Evolutionary conservation across 2,113 vertebrate species (phyloP).

Genomic region (Peromyscus leucopus): DNA sequence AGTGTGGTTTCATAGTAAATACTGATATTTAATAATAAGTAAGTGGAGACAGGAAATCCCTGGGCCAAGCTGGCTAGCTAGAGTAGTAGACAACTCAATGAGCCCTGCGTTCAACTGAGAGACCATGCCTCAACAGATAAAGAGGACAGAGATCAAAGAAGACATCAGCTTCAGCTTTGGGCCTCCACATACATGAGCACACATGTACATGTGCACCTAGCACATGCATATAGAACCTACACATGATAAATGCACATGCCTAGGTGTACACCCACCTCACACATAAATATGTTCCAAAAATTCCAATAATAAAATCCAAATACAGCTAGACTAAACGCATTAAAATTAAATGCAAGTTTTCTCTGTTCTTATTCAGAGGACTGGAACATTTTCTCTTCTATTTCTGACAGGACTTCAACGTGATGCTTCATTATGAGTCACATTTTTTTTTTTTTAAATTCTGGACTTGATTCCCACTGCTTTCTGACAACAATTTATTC

Average conservation of each 20-base stretch:
- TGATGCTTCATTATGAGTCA: constrained; percentile 42
- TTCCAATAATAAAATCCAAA: background rate
- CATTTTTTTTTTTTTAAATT: constrained; percentile 1
- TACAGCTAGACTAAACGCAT: background rate
- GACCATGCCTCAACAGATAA: background rate
- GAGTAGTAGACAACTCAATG: background rate
- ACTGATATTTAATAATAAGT: background rate
- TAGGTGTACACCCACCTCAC: background rate
- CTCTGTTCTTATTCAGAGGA: constrained; percentile 55
- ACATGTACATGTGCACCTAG: background rate
- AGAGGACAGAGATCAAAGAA: background rate
- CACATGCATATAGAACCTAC: background rate
- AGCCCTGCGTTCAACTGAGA: background rate
- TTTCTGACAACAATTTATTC: constrained; percentile 71
- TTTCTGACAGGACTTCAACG: constrained; percentile 44
- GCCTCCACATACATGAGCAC: background rate
- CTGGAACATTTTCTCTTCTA: background rate
- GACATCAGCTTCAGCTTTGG: background rate
- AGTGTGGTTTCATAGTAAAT: background rate
- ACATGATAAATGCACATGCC: background rate
- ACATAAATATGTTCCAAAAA: background rate
- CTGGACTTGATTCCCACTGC: constrained; percentile 34
- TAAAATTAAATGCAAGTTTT: constrained; percentile 51
- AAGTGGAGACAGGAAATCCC: background rate
- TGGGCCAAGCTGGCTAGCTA: background rate